Percentiles rank a stretch among this genome's conserved stretches.
These are phyloP conservation scores for Tridacna gigas DNA, from an alignment of 2,888 invertebrate species.

Conservation along the genomic window DNA sequence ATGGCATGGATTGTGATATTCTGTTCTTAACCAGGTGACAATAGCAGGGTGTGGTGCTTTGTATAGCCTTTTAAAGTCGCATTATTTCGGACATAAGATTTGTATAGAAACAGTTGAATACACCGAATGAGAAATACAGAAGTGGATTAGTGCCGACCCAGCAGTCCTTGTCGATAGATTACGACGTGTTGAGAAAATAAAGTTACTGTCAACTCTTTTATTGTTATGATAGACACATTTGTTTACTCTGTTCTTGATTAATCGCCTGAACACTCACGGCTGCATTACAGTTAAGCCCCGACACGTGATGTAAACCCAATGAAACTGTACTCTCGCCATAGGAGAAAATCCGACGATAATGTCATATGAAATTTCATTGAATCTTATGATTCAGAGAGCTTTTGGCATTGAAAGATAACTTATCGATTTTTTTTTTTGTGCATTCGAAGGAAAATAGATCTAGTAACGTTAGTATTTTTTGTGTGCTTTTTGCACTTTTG, in stretches of 20 bases:
- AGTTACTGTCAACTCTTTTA: neutral
- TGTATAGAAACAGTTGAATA: neutral
- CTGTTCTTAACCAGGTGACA: neutral
- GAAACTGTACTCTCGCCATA: neutral
- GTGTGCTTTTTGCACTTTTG: no score
- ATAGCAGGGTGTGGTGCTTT: neutral
- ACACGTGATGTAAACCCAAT: neutral
- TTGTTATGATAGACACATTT: slow-evolving; percentile 1
- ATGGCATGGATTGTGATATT: neutral
- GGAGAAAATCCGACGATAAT: neutral
- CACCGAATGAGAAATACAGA: neutral
- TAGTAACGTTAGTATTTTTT: no score
- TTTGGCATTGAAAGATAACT: no score
- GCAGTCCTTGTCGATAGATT: slow-evolving; percentile 1
- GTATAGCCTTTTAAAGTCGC: neutral
- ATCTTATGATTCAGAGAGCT: neutral
- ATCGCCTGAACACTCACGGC: neutral
- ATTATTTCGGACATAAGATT: neutral
- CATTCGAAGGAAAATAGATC: no score
- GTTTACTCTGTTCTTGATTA: neutral
- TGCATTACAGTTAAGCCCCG: slow-evolving; percentile 3
- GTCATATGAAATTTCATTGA: neutral
- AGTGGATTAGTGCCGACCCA: neutral
- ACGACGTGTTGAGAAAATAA: neutral
- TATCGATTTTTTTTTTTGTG: no score